Evolutionary conservation across 64 coral and sea anemone species (phyloP).

Genomic region (Exaiptasia diaphana): DNA sequence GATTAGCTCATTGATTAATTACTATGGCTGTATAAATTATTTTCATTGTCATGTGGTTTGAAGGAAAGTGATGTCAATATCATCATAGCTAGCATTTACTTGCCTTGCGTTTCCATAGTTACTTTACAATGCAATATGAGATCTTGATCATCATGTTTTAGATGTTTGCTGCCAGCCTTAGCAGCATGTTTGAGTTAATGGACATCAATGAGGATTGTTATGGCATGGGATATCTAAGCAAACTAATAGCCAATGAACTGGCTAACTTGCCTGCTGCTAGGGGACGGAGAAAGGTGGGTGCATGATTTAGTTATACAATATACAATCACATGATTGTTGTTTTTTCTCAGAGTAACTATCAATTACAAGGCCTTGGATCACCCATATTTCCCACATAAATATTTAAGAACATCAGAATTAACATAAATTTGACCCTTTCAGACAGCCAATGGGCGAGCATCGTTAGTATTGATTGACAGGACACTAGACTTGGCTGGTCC

Average conservation of each 20-base stretch:
- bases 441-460: slow-evolving; percentile 60
- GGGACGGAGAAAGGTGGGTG: slow-evolving; percentile 78
- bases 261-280: slow-evolving; percentile 82
- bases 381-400: no score
- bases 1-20: no score
- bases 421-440: no score
- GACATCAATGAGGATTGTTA: slow-evolving; percentile 93
- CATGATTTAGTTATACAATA: not conserved
- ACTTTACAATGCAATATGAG: no score
- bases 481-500: slow-evolving; percentile 80
- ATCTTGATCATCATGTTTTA: no score
- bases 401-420: no score
- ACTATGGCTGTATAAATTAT: no score
- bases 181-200: slow-evolving; percentile 79
- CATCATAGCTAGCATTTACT: no score
- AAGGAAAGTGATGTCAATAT: no score
- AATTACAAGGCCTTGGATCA: not conserved
- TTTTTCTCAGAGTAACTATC: not conserved
- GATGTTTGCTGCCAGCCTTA: slow-evolving; percentile 88
- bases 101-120: no score
- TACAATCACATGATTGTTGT: not conserved
- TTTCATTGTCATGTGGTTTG: no score
- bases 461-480: slow-evolving; percentile 81
- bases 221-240: slow-evolving; percentile 83
- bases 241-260: slow-evolving; percentile 67